Evolutionary conservation across 2,888 invertebrate species (phyloP), one percentile per base, ranked within the genome.

Genomic region (Adineta ricciae): DNA sequence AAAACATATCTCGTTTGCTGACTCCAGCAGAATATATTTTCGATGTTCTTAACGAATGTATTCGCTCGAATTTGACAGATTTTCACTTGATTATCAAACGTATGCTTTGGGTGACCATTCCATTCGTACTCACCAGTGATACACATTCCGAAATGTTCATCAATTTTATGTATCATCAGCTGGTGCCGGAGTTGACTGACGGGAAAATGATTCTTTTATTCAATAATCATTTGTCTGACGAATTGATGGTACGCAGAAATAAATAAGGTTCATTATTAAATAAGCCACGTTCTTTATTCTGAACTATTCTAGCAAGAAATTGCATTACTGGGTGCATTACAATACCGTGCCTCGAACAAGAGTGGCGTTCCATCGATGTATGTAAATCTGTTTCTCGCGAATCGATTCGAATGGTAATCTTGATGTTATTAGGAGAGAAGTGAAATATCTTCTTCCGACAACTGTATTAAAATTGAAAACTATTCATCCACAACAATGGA

Each of bases 1-100:
- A 88, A 87, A 88, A 89, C 83, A 87, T 95, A 7, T 96, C 96
- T 88, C 96, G 96, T 46, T 96, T 96, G 8, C 92, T 97, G 87
- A 95, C 96, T 1, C 93, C 95, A 86, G 96, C 96, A 89, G 97
- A 97, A 90, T 97, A 97, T 91, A 95, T 97, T 86, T 92, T 97
- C 87, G 97, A 97, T 90, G 96, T 97, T 38, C 97, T 96, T 38
- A 96, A 97, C 5, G 96, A 96, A 90, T 92, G 97, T 88, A 94
- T 95, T 88, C 88, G 88, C 14, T 87, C 87, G 84, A 88, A 89
- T 85, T 88, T 91, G 88, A n/a, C 7, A 9, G 94, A 96, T 87
- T 98, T 96, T 92, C 96, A 96, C 92, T 93, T 99, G 89, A 96
- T 97, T 90, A 96, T 97, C 93, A 97, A 97, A 92, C 93, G 98